Conservation (phyloP, 1,140 invertebrate species). For the Centruroides sculpturatus region DNA sequence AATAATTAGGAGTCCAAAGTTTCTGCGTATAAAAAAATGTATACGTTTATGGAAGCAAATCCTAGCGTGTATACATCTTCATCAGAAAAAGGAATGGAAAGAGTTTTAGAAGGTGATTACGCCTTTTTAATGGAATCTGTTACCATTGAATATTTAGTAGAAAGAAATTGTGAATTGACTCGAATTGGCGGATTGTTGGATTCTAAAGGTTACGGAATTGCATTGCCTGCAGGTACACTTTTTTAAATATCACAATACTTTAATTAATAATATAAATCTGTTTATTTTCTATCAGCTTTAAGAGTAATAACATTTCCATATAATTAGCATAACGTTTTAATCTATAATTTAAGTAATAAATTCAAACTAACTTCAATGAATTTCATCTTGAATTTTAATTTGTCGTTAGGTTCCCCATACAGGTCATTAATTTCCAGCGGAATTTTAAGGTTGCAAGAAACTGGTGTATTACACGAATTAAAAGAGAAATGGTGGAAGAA, state of each 20-base stretch:
- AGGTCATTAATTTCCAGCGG: slow-evolving; percentile 55
- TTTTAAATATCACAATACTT: background rate
- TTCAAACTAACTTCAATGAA: no score
- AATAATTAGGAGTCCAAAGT: slow-evolving; percentile 32
- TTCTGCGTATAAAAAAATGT: slow-evolving; percentile 38
- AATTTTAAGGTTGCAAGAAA: slow-evolving; percentile 65
- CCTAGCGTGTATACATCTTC: slow-evolving; percentile 33
- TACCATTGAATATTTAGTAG: slow-evolving; percentile 31
- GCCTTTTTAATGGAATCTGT: slow-evolving; percentile 37
- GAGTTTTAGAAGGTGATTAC: slow-evolving; percentile 32
- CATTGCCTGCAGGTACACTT: slow-evolving; percentile 20
- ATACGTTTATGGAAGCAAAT: slow-evolving; percentile 36
- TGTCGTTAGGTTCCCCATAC: slow-evolving; percentile 51
- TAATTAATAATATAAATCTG: no score
- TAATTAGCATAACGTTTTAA: no score
- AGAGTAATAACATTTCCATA: no score
- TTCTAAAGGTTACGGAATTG: slow-evolving; percentile 34
- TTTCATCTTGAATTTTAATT: slow-evolving; percentile 4
- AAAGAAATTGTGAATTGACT: slow-evolving; percentile 32
- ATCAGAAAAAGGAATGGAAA: slow-evolving; percentile 32
- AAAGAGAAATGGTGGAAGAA: slow-evolving; percentile 77
- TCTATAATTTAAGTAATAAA: no score
- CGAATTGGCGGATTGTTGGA: slow-evolving; percentile 35
- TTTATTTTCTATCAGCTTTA: no score
- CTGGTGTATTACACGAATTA: slow-evolving; percentile 51